Evolutionary conservation across 2,888 invertebrate species (phyloP), one percentile per base, ranked within the genome.

Genomic region (Morpho deidamia): DNA sequence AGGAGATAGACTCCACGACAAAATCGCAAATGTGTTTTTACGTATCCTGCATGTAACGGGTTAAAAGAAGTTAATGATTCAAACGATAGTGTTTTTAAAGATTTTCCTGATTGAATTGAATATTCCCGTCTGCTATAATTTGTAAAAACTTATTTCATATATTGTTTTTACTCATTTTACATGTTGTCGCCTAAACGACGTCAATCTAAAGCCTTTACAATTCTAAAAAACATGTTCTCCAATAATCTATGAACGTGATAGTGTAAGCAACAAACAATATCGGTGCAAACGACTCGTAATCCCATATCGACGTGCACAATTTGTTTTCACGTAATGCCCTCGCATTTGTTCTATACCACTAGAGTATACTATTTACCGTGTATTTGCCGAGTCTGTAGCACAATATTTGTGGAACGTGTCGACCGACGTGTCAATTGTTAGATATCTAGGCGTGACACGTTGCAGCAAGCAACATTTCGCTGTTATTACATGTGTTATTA

Each of bases 351-450:
- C 73, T 71, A 74, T 72, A 63, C 67, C 61, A 61, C 71, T 65
- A 67, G 66, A 68, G 67, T 66, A 67, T 65, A 71, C 67, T 75
- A 80, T 82, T 83, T 74, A 67, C 70, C 72, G 74, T 70, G 82
- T 88, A 87, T 89, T 88, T 89, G 81, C 78, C 67, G 8, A 79
- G 80, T 76, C 74, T 78, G 78, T 79, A 79, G 70, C 69, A 82
- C 83, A 89, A 89, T 89, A 89, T 89, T 88, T 89, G 88, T 76
- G 62, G 88, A 87, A 88, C 88, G 89, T 89, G 88, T 79, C 86
- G 75, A 79, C 74, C 69, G 75, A 73, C 72, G 76, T 78, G 81
- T 77, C 82, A 84, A 84, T 81, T 76, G 77, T 72, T 71, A 78
- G 81, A 84, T 85, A 85, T 83, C 81, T 76, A 88, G 76, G 80